Percentiles rank a stretch among this genome's conserved stretches.
These are phyloP conservation scores for Athetis lepigone DNA, from an alignment of 2,888 invertebrate genomes.

Conservation along the genomic window DNA sequence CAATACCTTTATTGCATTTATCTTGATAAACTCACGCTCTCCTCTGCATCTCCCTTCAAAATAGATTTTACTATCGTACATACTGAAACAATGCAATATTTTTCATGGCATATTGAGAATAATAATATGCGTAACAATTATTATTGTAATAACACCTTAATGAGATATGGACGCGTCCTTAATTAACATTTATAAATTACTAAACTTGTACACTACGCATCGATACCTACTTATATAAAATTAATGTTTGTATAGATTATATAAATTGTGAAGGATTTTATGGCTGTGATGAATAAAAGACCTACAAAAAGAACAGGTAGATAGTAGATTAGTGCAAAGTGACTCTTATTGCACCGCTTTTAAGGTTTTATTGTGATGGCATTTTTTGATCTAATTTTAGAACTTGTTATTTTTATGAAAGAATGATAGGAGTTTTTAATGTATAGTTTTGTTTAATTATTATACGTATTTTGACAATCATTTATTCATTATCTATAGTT, in stretches of 20 bases:
- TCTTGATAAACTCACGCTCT: too few relatives aligned
- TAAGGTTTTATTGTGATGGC: too few relatives aligned
- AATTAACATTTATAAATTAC: background rate
- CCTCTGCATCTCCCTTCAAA: constrained; percentile 8
- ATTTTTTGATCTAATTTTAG: too few relatives aligned
- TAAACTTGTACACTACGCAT: constrained; percentile 20
- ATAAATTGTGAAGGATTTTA: constrained; percentile 24
- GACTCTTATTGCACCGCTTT: too few relatives aligned
- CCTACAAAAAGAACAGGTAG: constrained; percentile 7
- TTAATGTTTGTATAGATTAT: background rate
- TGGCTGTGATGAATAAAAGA: constrained; percentile 43
- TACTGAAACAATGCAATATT: constrained; percentile 57
- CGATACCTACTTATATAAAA: constrained; percentile 6
- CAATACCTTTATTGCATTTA: too few relatives aligned
- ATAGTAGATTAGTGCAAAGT: background rate
- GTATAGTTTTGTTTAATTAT: too few relatives aligned
- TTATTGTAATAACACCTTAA: constrained; percentile 38
- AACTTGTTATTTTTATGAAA: too few relatives aligned
- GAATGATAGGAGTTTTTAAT: too few relatives aligned
- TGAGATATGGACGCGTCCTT: constrained; percentile 55
- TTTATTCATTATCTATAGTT: too few relatives aligned
- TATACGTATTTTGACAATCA: too few relatives aligned
- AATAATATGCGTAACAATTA: constrained; percentile 31
- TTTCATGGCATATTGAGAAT: constrained; percentile 45
- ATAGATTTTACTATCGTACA: constrained; percentile 45